Percentiles rank a stretch among this genome's conserved stretches.
Conservation (phyloP, 1,140 invertebrate genomes). For the Orchesella cincta region DNA sequence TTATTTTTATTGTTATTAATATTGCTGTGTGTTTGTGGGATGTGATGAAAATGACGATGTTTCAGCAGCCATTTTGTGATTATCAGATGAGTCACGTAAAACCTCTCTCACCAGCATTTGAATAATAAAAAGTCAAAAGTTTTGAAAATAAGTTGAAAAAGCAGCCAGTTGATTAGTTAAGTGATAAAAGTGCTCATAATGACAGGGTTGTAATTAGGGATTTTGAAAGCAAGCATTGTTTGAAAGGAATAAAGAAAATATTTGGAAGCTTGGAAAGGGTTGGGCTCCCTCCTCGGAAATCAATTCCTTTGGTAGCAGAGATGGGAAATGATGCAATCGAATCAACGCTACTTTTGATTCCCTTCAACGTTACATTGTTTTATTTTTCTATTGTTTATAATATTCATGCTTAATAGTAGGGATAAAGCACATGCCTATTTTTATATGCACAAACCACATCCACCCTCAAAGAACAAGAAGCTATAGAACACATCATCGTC, state of each 20-base stretch:
- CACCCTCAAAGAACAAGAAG: not conserved
- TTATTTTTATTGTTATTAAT: not conserved
- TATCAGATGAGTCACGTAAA: too few relatives aligned
- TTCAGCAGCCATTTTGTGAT: not conserved
- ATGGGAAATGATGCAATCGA: conserved; percentile 11
- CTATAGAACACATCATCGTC: not conserved
- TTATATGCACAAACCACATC: not conserved
- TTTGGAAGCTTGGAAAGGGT: conserved; percentile 5
- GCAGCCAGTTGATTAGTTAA: too few relatives aligned
- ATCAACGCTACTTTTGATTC: not conserved
- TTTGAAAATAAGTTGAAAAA: too few relatives aligned
- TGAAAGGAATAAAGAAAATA: not conserved
- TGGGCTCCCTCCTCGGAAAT: not conserved
- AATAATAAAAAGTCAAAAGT: too few relatives aligned
- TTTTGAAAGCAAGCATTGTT: not conserved
- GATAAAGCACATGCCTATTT: not conserved
- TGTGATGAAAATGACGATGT: not conserved
- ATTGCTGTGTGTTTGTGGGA: not conserved
- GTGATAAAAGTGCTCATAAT: not conserved
- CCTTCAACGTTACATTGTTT: conserved; percentile 8
- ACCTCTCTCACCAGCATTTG: too few relatives aligned
- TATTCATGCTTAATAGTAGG: not conserved
- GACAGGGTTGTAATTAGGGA: not conserved
- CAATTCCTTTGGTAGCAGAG: not conserved
- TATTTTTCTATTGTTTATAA: too few relatives aligned